These are phyloP conservation scores for Ochotona curzoniae DNA, from an alignment of 2,113 vertebrate genomes.

Conservation along the genomic window DNA sequence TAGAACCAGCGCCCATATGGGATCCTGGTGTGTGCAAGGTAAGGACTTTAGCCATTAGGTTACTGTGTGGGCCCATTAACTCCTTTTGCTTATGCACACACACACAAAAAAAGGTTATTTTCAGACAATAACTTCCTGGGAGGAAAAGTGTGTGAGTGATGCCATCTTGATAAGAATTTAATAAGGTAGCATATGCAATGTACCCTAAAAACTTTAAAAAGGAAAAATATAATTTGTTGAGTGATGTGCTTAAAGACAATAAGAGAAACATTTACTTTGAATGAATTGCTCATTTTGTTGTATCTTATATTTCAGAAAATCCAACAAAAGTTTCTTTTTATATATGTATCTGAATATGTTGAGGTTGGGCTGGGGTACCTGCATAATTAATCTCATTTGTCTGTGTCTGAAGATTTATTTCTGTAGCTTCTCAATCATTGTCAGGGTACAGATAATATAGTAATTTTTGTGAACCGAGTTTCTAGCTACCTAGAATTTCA, in stretches of 20 bases:
- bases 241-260: not conserved
- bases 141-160: not conserved
- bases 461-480: constrained; percentile 47
- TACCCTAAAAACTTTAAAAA: not conserved
- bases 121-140: constrained; percentile 12
- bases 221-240: not conserved
- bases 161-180: not conserved
- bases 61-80: too few relatives aligned
- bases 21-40: too few relatives aligned
- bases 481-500: constrained; percentile 47
- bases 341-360: not conserved
- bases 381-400: constrained; percentile 19
- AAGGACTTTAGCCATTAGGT: too few relatives aligned
- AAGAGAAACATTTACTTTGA: constrained; percentile 44
- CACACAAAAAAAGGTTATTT: not conserved
- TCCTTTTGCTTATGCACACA: not conserved
- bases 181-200: not conserved
- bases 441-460: constrained; percentile 23
- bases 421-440: not conserved
- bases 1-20: too few relatives aligned
- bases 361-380: not conserved
- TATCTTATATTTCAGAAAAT: constrained; percentile 19
- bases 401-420: not conserved
- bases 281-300: constrained; percentile 41
- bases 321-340: constrained; percentile 33